Evolutionary conservation across 2,888 invertebrate genomes (phyloP).

Genomic region (Acronicta leporina): DNA sequence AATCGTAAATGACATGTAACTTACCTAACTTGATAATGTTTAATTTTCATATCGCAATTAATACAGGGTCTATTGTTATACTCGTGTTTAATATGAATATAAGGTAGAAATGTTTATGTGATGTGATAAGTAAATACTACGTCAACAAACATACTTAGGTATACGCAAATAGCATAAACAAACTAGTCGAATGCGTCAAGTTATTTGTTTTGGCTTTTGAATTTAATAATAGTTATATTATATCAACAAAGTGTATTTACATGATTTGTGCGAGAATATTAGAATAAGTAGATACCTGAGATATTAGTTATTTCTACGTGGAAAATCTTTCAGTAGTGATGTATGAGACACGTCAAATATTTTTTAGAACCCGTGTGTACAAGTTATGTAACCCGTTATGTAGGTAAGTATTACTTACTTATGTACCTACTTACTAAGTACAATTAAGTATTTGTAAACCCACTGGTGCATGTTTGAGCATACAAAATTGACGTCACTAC

Average conservation of each 20-base stretch:
- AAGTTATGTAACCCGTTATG: too few relatives aligned
- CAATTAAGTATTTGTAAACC: too few relatives aligned
- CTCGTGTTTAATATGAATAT: slow-evolving; percentile 17
- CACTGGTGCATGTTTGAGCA: too few relatives aligned
- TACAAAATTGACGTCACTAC: too few relatives aligned
- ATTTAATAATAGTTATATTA: slow-evolving; percentile 33
- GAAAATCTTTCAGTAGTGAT: too few relatives aligned
- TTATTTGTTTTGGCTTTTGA: slow-evolving; percentile 28
- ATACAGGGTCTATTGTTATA: slow-evolving; percentile 23
- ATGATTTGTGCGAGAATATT: slow-evolving; percentile 8
- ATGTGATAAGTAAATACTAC: slow-evolving; percentile 36
- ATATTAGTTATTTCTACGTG: not conserved
- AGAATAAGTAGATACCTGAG: too few relatives aligned
- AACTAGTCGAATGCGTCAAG: slow-evolving; percentile 30
- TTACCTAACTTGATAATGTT: not conserved
- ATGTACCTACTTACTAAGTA: too few relatives aligned
- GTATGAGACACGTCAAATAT: too few relatives aligned
- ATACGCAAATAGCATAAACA: slow-evolving; percentile 25
- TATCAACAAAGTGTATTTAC: not conserved
- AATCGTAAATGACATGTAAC: slow-evolving; percentile 17
- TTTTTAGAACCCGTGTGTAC: too few relatives aligned
- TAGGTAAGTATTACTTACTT: too few relatives aligned
- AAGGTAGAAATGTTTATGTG: slow-evolving; percentile 10
- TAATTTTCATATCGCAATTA: slow-evolving; percentile 23
- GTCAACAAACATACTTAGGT: slow-evolving; percentile 27